These are phyloP conservation scores for Myotis pilosus DNA, from an alignment of 2,797 vertebrate genomes.

Conservation along the genomic window DNA sequence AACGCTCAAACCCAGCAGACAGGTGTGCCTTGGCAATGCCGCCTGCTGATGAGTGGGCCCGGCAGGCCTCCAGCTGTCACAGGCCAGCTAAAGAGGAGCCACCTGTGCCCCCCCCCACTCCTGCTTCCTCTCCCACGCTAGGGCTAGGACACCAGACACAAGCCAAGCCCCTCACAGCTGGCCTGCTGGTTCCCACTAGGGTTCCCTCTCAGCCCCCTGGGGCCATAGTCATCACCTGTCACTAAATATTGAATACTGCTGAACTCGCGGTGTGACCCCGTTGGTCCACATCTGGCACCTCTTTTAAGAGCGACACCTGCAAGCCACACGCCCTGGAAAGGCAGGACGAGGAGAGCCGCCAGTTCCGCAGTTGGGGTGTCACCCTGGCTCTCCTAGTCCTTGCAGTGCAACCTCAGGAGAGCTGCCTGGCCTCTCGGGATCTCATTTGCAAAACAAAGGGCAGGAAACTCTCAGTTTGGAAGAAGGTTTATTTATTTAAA, in stretches of 20 bases:
- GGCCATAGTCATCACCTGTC: not conserved
- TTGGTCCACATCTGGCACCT: not conserved
- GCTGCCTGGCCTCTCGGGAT: too few relatives aligned
- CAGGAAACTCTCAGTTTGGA: not conserved
- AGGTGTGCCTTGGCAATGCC: not conserved
- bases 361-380: not conserved
- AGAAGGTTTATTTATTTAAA: not conserved
- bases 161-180: not conserved
- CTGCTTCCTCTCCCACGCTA: not conserved
- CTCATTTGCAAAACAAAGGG: not conserved
- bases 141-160: not conserved
- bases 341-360: not conserved
- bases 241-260: not conserved
- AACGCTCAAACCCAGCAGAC: not conserved
- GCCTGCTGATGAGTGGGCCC: not conserved
- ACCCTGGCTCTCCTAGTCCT: not conserved
- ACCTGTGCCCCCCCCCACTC: too few relatives aligned
- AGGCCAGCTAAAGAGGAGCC: not conserved
- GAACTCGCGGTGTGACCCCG: constrained; percentile 13
- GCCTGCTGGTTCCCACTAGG: not conserved
- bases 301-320: not conserved
- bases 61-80: not conserved
- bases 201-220: not conserved
- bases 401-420: not conserved
- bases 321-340: not conserved